Evolutionary conservation across 2,113 vertebrate genomes (phyloP).

Genomic region (Ophthalmolycus amberensis): DNA sequence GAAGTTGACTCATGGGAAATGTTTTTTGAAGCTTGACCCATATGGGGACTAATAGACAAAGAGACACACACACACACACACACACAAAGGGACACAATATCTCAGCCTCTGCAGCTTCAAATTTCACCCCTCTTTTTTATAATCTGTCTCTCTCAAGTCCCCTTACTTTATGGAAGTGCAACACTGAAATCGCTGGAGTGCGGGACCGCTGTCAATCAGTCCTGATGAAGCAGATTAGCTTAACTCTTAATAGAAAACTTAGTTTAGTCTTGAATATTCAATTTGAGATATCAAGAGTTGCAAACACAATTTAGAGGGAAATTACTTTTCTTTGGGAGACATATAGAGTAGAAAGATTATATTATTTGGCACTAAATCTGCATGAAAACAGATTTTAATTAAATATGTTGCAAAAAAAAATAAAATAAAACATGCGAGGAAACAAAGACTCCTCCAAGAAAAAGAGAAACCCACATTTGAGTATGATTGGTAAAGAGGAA

Average conservation of each 20-base stretch:
- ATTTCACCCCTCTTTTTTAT: background rate
- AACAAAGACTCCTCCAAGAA: background rate
- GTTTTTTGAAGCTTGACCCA: background rate
- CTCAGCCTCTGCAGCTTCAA: background rate
- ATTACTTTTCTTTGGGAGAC: background rate
- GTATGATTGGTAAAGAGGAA: background rate
- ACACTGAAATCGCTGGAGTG: background rate
- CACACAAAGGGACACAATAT: background rate
- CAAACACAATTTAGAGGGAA: background rate
- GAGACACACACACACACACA: background rate
- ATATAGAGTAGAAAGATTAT: background rate
- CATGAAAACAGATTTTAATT: background rate
- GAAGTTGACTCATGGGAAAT: slow-evolving; percentile 3
- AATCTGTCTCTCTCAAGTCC: background rate
- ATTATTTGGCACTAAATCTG: slow-evolving; percentile 63
- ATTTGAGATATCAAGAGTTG: background rate
- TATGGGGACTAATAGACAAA: background rate
- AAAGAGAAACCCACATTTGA: background rate
- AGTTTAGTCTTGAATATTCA: background rate
- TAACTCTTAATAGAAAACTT: background rate
- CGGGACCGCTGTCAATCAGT: background rate
- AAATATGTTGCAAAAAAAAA: slow-evolving; percentile 7
- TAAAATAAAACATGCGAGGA: background rate
- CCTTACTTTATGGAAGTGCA: background rate
- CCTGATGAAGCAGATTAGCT: background rate